phyloP scores from a whole-genome alignment of 2,888 invertebrate genomes.

The Caenorhabditis sulstoni region DNA sequence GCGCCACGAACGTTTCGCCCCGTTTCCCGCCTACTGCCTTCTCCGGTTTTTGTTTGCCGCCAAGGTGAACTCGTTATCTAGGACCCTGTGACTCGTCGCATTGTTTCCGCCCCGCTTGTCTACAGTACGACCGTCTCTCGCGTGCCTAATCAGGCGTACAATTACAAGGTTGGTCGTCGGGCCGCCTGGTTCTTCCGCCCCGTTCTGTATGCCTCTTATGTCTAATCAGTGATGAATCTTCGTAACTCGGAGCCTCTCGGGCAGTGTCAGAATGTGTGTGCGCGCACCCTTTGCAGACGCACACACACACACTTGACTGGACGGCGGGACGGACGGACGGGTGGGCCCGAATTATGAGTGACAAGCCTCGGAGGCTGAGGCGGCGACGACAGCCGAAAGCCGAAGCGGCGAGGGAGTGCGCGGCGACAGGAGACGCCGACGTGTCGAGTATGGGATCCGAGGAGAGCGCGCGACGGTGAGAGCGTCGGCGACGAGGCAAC shows the following conservation, averaged over 20 bases:
- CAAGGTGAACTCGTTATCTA: constrained; percentile 43
- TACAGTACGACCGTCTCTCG: constrained; percentile 16
- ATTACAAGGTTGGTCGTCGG: constrained; percentile 33
- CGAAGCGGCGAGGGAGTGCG: constrained; percentile 5
- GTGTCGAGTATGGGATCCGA: constrained; percentile 29
- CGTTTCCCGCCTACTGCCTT: not conserved
- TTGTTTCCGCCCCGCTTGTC: constrained; percentile 31
- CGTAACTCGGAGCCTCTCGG: constrained; percentile 15
- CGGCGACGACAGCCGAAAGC: constrained; percentile 40
- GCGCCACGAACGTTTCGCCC: constrained; percentile 35
- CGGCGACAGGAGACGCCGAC: constrained; percentile 30
- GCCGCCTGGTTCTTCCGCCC: not conserved
- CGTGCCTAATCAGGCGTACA: constrained; percentile 36
- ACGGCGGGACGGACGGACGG: constrained; percentile 34
- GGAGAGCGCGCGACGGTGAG: constrained; percentile 37
- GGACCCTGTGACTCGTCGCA: constrained; percentile 1
- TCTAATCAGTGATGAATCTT: constrained; percentile 12
- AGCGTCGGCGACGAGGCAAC: constrained; percentile 29
- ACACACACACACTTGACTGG: constrained; percentile 37
- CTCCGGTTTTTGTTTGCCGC: constrained; percentile 1
- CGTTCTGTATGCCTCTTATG: constrained; percentile 9
- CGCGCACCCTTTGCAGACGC: constrained; percentile 40
- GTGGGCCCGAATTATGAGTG: constrained; percentile 56
- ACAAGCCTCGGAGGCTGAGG: constrained; percentile 36
- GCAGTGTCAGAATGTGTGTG: constrained; percentile 49